These are phyloP conservation scores for Microchirus variegatus DNA, from an alignment of 2,797 vertebrate genomes.

Conservation along the genomic window DNA sequence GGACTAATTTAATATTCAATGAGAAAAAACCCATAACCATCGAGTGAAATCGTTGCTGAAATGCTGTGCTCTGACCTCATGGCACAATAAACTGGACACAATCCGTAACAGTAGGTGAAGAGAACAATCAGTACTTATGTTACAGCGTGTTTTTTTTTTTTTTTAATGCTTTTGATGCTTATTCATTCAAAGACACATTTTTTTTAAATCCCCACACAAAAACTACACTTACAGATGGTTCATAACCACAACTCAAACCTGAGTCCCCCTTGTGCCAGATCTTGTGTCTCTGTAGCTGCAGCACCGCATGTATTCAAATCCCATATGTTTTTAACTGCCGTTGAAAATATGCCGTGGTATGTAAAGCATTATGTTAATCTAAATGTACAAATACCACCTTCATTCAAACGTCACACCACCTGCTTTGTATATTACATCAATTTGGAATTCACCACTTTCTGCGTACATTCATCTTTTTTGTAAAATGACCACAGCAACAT, in stretches of 20 bases:
- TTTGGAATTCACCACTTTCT: slow-evolving; percentile 59
- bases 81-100: slow-evolving; percentile 42
- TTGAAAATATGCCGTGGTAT: slow-evolving; percentile 9
- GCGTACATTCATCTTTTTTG: slow-evolving; percentile 69
- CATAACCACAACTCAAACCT: slow-evolving; percentile 23
- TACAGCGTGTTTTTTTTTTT: slow-evolving; percentile 17
- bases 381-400: slow-evolving; percentile 21
- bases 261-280: slow-evolving; percentile 15
- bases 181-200: slow-evolving; percentile 9
- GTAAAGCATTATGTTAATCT: slow-evolving; percentile 31
- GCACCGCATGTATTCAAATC: slow-evolving; percentile 3
- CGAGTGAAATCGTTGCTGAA: slow-evolving; percentile 38
- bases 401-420: slow-evolving; percentile 34
- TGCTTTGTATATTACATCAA: slow-evolving; percentile 51
- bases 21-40: slow-evolving; percentile 20
- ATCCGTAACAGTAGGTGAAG: slow-evolving; percentile 36
- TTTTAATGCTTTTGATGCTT: slow-evolving; percentile 30
- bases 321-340: background rate
- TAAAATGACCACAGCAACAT: slow-evolving; percentile 66
- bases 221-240: slow-evolving; percentile 7
- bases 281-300: slow-evolving; percentile 30
- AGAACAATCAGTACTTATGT: slow-evolving; percentile 38
- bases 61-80: slow-evolving; percentile 57
- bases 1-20: slow-evolving; percentile 14
- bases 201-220: slow-evolving; percentile 1